A percentile compares a stretch with the other conserved stretches of the same genome.
Evolutionary conservation across 2,888 invertebrate species (phyloP).

Genomic region (Dryadula phaetusa): DNA sequence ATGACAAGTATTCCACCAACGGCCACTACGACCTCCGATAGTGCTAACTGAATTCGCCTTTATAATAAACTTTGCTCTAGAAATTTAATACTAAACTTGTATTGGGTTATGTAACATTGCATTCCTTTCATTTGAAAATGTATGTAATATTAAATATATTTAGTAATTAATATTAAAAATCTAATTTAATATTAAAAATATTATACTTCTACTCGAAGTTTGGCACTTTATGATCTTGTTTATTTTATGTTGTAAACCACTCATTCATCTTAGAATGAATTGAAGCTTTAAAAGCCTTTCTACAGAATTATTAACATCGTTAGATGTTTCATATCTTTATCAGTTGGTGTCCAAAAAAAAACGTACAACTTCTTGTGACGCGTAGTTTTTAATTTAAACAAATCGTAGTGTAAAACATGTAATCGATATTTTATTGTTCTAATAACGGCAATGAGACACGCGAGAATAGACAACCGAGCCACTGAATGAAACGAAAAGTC

Average conservation of each 20-base stretch:
- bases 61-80: slow-evolving; percentile 17
- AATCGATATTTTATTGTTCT: slow-evolving; percentile 36
- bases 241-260: background rate
- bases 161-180: too few species aligned
- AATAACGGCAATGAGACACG: slow-evolving; percentile 48
- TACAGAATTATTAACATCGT: background rate
- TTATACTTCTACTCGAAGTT: background rate
- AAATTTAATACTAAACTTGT: slow-evolving; percentile 23
- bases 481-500: slow-evolving; percentile 73
- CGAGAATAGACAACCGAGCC: slow-evolving; percentile 54
- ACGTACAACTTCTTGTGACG: background rate
- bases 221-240: background rate
- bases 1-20: slow-evolving; percentile 77
- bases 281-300: background rate
- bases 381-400: background rate
- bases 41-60: slow-evolving; percentile 66
- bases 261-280: background rate
- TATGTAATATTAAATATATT: too few species aligned
- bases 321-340: background rate
- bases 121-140: background rate
- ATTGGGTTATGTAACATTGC: slow-evolving; percentile 9
- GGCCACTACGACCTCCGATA: slow-evolving; percentile 67
- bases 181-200: too few species aligned
- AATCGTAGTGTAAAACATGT: slow-evolving; percentile 23
- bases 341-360: background rate